Conservation (phyloP, 2,797 vertebrate species). For the Siniperca scherzeri region DNA sequence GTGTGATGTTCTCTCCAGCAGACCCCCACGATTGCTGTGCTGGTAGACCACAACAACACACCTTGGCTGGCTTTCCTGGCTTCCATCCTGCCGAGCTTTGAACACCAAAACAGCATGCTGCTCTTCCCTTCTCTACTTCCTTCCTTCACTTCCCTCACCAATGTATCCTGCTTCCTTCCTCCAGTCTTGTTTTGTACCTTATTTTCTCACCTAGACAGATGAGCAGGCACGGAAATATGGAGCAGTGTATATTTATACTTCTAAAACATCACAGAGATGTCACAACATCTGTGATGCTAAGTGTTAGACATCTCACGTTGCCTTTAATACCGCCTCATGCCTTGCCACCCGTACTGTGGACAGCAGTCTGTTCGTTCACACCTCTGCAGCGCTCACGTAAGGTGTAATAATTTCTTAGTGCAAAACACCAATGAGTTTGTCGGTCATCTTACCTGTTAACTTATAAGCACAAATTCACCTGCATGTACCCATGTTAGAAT, state of each 20-base stretch:
- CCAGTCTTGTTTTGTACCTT: conserved; percentile 6
- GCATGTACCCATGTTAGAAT: background rate
- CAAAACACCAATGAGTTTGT: conserved; percentile 40
- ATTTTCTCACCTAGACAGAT: conserved; percentile 71
- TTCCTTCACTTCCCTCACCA: conserved; percentile 16
- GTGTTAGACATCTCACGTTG: conserved; percentile 75
- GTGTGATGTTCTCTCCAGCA: conserved; percentile 89
- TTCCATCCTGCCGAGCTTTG: conserved; percentile 67
- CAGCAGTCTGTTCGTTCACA: conserved; percentile 78
- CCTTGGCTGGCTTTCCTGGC: conserved; percentile 86
- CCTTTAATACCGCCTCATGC: conserved; percentile 53
- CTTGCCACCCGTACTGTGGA: conserved; percentile 57
- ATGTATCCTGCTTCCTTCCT: background rate
- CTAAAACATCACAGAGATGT: conserved; percentile 67
- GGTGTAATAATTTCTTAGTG: conserved; percentile 64
- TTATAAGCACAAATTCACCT: conserved; percentile 22
- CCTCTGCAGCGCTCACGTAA: conserved; percentile 59
- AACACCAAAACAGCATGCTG: conserved; percentile 44
- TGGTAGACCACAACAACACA: conserved; percentile 85
- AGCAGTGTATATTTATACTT: conserved; percentile 61
- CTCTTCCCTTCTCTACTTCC: conserved; percentile 9
- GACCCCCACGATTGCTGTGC: conserved; percentile 76
- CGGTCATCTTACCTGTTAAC: conserved; percentile 68
- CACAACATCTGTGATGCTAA: conserved; percentile 69
- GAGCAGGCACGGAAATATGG: conserved; percentile 58